Evolutionary conservation across 1,140 invertebrate genomes (phyloP).

Genomic region (Thaumatotibia leucotreta): DNA sequence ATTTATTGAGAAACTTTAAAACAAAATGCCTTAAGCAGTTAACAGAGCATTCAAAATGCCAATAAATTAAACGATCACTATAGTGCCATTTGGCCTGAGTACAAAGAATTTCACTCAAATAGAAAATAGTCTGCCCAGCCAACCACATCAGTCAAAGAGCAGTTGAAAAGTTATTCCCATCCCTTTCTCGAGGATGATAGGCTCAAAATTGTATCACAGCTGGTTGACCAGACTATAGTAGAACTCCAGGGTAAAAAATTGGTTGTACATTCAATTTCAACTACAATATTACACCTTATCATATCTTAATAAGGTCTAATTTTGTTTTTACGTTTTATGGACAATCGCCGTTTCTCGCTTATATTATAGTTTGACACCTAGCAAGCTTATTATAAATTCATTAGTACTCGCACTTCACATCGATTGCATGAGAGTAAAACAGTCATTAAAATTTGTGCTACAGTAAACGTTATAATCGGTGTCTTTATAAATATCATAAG

Average conservation of each 20-base stretch:
- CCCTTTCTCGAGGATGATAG: background rate
- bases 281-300: background rate
- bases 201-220: background rate
- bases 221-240: background rate
- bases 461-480: background rate
- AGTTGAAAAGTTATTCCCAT: background rate
- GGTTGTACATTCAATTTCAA: background rate
- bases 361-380: background rate
- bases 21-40: constrained; percentile 26
- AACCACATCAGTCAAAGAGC: background rate
- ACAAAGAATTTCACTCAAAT: background rate
- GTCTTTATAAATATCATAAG: background rate
- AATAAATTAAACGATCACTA: constrained; percentile 29
- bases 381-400: background rate
- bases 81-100: background rate
- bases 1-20: constrained; percentile 26
- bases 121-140: no score
- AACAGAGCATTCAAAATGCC: constrained; percentile 46
- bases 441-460: constrained; percentile 9
- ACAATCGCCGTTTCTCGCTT: background rate
- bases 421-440: background rate
- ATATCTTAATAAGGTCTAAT: background rate
- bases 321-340: background rate
- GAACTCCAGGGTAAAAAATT: background rate
- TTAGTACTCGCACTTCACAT: background rate